Percentiles rank a stretch among this genome's conserved stretches.
phyloP scores from a whole-genome alignment of 2,797 vertebrate species.

The Chrysocyon brachyurus region DNA sequence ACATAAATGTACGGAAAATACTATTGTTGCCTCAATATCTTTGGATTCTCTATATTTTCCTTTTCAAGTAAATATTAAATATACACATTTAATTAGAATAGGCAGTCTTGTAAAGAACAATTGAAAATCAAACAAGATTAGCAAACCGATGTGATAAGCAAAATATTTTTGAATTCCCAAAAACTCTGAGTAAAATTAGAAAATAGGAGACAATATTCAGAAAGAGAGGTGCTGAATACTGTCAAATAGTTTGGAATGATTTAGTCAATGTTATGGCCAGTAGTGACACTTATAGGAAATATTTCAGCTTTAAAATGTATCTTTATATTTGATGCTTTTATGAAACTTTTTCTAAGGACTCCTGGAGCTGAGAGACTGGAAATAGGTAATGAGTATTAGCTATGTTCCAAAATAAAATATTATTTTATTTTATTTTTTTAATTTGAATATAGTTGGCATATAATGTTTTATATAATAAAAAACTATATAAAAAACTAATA shows the following conservation, averaged over 20 bases:
- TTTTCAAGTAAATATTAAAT: background rate
- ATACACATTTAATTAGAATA: background rate
- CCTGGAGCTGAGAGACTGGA: background rate
- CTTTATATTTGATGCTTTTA: conserved; percentile 23
- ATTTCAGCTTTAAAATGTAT: conserved; percentile 35
- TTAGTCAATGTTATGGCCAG: background rate
- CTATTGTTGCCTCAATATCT: background rate
- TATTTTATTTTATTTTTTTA: background rate
- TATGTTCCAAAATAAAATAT: background rate
- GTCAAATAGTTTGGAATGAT: conserved; percentile 56
- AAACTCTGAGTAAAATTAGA: background rate
- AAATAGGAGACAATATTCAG: background rate
- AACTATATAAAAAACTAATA: too few species aligned
- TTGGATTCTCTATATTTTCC: conserved; percentile 53
- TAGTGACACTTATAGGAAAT: background rate
- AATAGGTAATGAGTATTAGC: background rate
- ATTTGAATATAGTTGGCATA: background rate
- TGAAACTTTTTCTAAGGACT: conserved; percentile 19
- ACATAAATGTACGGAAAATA: conserved; percentile 21
- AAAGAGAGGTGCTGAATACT: background rate
- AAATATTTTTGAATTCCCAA: conserved; percentile 20
- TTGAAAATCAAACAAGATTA: background rate
- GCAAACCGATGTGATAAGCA: background rate
- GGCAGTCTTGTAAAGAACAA: background rate
- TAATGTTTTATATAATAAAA: background rate